Percentiles rank a stretch among this genome's conserved stretches.
Conservation (phyloP, 2,797 vertebrate genomes). For the Myotis vivesi region DNA sequence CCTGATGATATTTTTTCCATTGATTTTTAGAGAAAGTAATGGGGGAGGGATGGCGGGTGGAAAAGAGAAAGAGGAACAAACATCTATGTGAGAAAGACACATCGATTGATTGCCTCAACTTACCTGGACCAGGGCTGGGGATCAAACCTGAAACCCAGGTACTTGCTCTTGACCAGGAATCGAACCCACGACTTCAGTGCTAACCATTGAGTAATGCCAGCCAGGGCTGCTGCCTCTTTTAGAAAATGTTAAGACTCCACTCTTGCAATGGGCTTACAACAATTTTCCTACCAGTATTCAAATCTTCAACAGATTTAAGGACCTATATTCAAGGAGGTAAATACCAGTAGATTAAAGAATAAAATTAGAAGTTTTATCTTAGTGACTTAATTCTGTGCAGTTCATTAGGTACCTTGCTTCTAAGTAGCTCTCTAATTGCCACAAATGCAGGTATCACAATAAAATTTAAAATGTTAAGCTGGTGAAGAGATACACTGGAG, state of each 20-base stretch:
- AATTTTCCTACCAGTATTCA: background rate
- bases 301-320: background rate
- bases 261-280: background rate
- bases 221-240: background rate
- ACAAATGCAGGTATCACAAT: background rate
- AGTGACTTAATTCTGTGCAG: slow-evolving; percentile 5
- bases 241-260: slow-evolving; percentile 37
- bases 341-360: background rate
- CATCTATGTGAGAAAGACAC: too few relatives aligned
- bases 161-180: too few relatives aligned
- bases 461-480: background rate
- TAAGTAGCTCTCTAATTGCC: background rate
- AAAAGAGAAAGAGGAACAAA: too few relatives aligned
- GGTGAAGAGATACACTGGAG: background rate
- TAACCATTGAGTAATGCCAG: too few relatives aligned
- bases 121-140: too few relatives aligned
- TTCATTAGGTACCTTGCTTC: slow-evolving; percentile 6
- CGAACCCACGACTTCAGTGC: too few relatives aligned
- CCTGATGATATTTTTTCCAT: too few relatives aligned
- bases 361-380: slow-evolving; percentile 39
- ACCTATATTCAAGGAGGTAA: background rate
- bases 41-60: too few relatives aligned
- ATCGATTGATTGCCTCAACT: too few relatives aligned
- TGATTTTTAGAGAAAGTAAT: too few relatives aligned
- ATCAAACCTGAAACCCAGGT: too few relatives aligned